Conservation (phyloP, 2,113 vertebrate genomes). For the Ochotona princeps region DNA sequence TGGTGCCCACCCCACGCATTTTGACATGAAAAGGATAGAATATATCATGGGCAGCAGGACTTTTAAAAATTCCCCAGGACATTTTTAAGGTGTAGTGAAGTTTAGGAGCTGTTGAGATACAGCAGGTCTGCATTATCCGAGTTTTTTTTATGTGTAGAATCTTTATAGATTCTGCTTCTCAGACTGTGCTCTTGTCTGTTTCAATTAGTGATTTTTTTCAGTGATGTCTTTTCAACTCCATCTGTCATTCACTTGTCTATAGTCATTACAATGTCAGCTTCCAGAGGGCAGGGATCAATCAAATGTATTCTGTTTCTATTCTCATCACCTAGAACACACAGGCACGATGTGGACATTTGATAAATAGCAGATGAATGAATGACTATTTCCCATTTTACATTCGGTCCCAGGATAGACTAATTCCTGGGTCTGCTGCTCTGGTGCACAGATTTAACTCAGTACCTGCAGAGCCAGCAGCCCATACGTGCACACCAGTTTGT, state of each 20-base stretch:
- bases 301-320: not conserved
- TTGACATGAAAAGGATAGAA: not conserved
- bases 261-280: not conserved
- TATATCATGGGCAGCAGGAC: not conserved
- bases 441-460: too few species aligned
- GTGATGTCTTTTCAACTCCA: not conserved
- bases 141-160: not conserved
- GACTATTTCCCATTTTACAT: not conserved
- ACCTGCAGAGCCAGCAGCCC: too few species aligned
- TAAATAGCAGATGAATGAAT: not conserved
- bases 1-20: not conserved
- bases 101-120: not conserved
- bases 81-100: not conserved
- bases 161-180: constrained; percentile 3
- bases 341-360: not conserved
- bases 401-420: not conserved
- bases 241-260: not conserved
- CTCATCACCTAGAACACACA: not conserved
- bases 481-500: too few species aligned
- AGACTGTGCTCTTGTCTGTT: not conserved
- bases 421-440: not conserved
- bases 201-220: not conserved
- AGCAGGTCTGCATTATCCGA: not conserved
- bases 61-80: not conserved
- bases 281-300: not conserved